phyloP scores from a whole-genome alignment of 2,888 invertebrate species.

The Plusia festucae region DNA sequence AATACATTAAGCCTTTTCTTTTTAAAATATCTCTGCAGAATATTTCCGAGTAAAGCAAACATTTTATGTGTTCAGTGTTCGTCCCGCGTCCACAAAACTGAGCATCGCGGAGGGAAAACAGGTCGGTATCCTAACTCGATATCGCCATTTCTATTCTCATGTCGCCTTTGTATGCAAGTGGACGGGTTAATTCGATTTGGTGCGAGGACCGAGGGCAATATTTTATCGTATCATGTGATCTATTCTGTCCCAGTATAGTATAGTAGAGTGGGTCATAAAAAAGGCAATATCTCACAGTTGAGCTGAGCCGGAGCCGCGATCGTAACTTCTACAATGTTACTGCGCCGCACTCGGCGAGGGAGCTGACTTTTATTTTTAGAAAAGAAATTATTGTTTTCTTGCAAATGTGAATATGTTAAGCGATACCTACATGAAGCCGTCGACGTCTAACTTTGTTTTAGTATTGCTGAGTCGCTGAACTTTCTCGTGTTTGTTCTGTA shows the following conservation, averaged over 20 bases:
- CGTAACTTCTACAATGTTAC: constrained; percentile 89
- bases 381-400: constrained; percentile 76
- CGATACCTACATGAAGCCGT: constrained; percentile 40
- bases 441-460: constrained; percentile 24
- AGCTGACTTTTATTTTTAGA: constrained; percentile 80
- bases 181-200: constrained; percentile 89
- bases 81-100: constrained; percentile 62
- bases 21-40: constrained; percentile 47
- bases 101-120: constrained; percentile 76
- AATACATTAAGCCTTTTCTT: constrained; percentile 37
- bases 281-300: constrained; percentile 89
- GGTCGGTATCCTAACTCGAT: constrained; percentile 83
- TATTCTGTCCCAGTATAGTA: constrained; percentile 85
- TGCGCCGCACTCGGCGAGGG: constrained; percentile 78
- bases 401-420: constrained; percentile 60
- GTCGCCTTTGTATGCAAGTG: constrained; percentile 88
- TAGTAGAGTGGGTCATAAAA: constrained; percentile 89
- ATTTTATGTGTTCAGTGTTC: constrained; percentile 65
- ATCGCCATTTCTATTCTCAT: constrained; percentile 85
- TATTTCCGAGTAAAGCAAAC: constrained; percentile 59
- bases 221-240: constrained; percentile 89
- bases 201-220: constrained; percentile 85
- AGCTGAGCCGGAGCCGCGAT: constrained; percentile 85
- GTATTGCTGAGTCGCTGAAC: constrained; percentile 32
- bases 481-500: constrained; percentile 14